phyloP scores from a whole-genome alignment of 2,888 invertebrate species.

The Athalia rosae region DNA sequence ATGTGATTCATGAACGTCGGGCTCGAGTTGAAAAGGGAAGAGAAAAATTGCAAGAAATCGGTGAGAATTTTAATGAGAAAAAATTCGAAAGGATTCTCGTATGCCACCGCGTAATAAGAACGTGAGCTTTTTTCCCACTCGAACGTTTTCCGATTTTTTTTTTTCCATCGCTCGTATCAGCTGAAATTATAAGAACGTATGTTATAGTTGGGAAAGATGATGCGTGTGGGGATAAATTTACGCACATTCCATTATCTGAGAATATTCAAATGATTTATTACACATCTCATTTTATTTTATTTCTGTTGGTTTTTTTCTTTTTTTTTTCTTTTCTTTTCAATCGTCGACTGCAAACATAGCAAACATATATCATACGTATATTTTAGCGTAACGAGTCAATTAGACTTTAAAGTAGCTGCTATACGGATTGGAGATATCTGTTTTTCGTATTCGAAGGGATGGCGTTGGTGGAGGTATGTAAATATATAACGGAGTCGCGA shows the following conservation, averaged over 20 bases:
- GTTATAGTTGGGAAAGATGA: background rate
- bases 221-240: background rate
- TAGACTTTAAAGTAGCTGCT: too few species aligned
- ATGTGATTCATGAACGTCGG: too few species aligned
- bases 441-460: background rate
- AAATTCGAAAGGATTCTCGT: too few species aligned
- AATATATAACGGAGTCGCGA: background rate
- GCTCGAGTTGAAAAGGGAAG: too few species aligned
- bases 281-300: constrained; percentile 14
- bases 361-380: background rate
- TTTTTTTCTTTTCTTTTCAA: background rate
- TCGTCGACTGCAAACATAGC: background rate
- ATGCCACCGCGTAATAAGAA: too few species aligned
- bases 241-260: constrained; percentile 15
- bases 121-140: too few species aligned
- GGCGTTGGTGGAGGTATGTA: background rate
- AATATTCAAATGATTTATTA: constrained; percentile 43
- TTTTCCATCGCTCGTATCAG: background rate
- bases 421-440: background rate
- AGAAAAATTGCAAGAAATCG: too few species aligned
- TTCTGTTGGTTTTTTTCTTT: constrained; percentile 5
- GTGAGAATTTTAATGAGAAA: too few species aligned
- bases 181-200: background rate
- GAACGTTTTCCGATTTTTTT: too few species aligned
- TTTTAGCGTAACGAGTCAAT: too few species aligned